Evolutionary conservation across 2,113 vertebrate species (phyloP).

Genomic region (Ctenomys sociabilis): DNA sequence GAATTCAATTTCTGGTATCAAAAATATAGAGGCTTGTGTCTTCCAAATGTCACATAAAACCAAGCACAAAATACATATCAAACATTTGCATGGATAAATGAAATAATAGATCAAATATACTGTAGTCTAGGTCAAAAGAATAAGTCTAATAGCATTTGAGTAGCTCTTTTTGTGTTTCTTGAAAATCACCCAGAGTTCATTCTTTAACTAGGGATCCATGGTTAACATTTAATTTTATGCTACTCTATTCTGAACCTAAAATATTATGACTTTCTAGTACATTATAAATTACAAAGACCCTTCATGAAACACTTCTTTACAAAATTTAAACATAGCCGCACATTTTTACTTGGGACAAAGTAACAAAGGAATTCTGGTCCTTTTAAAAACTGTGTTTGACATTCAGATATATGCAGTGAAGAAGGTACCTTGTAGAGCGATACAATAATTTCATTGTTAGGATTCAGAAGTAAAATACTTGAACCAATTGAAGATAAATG

Average conservation of each 20-base stretch:
- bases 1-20: no score
- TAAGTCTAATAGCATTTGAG: not conserved
- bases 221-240: not conserved
- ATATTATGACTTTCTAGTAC: not conserved
- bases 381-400: not conserved
- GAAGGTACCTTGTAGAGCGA: not conserved
- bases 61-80: no score
- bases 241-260: not conserved
- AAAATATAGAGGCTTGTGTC: not conserved
- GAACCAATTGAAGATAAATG: not conserved
- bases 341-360: not conserved
- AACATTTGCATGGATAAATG: not conserved
- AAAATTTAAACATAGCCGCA: not conserved
- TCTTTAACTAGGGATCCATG: not conserved
- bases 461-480: not conserved
- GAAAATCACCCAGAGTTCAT: not conserved
- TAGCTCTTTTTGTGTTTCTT: not conserved
- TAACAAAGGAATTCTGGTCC: not conserved
- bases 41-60: not conserved
- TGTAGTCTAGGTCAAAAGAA: not conserved
- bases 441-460: not conserved
- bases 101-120: not conserved
- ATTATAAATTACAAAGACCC: not conserved
- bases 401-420: not conserved
- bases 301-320: not conserved